Base-by-base conservation (phyloP, 2,113 vertebrate genomes). In the Dasyornis broadbenti region DNA sequence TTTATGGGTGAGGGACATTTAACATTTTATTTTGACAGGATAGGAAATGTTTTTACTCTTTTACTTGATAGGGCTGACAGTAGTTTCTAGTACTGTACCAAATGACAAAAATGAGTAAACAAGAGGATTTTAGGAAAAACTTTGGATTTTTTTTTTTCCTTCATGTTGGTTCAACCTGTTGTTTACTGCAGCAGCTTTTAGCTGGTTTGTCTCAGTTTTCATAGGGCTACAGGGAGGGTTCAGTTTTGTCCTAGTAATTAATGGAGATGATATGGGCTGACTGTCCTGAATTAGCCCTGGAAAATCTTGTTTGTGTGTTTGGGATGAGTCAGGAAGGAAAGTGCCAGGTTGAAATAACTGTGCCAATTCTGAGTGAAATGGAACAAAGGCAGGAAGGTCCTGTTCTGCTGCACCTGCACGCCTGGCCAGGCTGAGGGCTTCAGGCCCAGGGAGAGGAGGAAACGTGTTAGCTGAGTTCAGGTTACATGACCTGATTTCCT, bases 311-410 rank as follows among this genome's bases (percentile, higher is more conserved):
- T 96, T 92, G 60, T 92, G 71, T 89, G 72, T 94, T 92, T 66
- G 89, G 76, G 92, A 94, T 97, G 96, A 97, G 95, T 96, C 94
- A 96, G 94, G 92, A 92, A 93, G 65, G 86, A 78, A 93, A 84
- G 83, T 92, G 92, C 89, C 95, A 92, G 91, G 86, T 89, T 86
- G 69, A 80, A 64, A 61, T 77, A 93, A 66, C 72, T 77, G 30
- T 95, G 91, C 92, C 95, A 92, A 83, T 92, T 90, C 52, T 31
- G 64, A 94, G 76, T 18, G 27, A 88, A 94, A 73, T 66, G 65
- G 83, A 94, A 96, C 95, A 97, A 94, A 90, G 27, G 69, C 95
- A 95, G 92, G 95, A 93, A 94, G 92, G 92, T 89, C 80, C 72
- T 93, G 96, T 93, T 92, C 94, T 90, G 42, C 78, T 73, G 94